Evolutionary conservation across 2,888 invertebrate genomes (phyloP), one percentile per base, ranked within the genome.

Genomic region (Ischnura elegans): DNA sequence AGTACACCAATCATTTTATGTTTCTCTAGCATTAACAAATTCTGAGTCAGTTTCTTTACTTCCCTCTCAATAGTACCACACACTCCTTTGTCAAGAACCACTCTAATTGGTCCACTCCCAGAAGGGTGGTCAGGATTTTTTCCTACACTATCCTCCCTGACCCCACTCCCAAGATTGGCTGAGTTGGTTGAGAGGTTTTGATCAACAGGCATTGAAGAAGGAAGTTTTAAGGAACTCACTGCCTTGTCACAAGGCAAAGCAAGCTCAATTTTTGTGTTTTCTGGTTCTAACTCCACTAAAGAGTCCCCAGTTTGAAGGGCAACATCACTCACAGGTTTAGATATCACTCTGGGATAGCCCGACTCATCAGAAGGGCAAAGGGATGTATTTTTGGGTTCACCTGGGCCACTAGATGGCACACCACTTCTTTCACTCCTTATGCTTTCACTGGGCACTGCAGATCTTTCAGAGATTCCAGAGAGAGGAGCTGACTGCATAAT

Each of bases 1-100:
- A 61, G 25, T 61, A 90, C 42, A 61, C 61, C 90, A 90, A 61
- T 90, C 90, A 90, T 66, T 90, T 55, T 90, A 61, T 90, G 90
- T 55, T 61, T 90, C 6, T 90, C 43, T 43, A 90, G 90, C 61
- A 66, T n/a, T 43, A 45, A 45, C 43, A 90, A 42, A 90, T 66
- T 90, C 42, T 61, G 61, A 43, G 90, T 10, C 0, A 90, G 90
- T 45, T 90, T 90, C 25, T 90, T 61, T 29, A 90, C 43, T 42
- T 90, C 90, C 43, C 90, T 90, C 61, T 90, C 51, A 10, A 90
- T 90, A 21, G 90, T 66, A n/a, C n/a, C 42, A 61, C 90, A 90
- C 16, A 43, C 25, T 10, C 61, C 43, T 90, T 61, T 55, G 43
- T 66, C 90, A 19, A 90, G 55, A 8, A 66, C 66, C 61, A 90